Base-by-base conservation (phyloP, 2,888 invertebrate genomes). In the Dolichopus griseipennis region DNA sequence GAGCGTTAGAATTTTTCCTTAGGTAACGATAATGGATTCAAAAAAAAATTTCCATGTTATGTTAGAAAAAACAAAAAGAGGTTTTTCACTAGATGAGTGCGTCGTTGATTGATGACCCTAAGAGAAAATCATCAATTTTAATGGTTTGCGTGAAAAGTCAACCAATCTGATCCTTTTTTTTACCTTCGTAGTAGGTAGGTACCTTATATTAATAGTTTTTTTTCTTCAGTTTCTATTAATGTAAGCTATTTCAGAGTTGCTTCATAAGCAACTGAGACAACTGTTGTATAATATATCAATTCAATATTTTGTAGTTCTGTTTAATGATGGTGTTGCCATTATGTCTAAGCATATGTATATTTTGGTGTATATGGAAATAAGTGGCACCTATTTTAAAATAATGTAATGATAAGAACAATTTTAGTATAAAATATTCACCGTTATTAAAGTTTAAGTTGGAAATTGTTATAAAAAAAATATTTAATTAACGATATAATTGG, bases 111-210 rank as follows among this genome's bases (percentile, higher is more conserved):
- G 52, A 52, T 52, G 52, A 52, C 18, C 18, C 18, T 12, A 52
- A 52, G 52, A n/a, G 52, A 52, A 52, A 52, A 52, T 52, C 52
- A 52, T 52, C 18, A 52, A 52, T 52, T 52, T 52, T 52, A 52
- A 18, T 52, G 15, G 52, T 52, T 52, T 52, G 52, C 52, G 52
- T 52, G 52, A 52, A 52, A 52, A 52, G 18, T 52, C n/a, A 18
- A 18, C 18, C n/a, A 18, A 18, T 18, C 52, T 18, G 15, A 52
- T 18, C 9, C 9, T 12, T 15, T 41, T 41, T 12, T 15, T 41
- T 41, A 41, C 9, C 15, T 41, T 41, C 2, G 41, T 12, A 15
- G 41, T 12, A 15, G 9, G 41, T 41, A 41, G 41, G 41, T 41
- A 41, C 12, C 9, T 41, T 12, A 6, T 41, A 12, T 41, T 15